Conservation (phyloP, 2,113 vertebrate species). For the Podarcis cretensis region DNA sequence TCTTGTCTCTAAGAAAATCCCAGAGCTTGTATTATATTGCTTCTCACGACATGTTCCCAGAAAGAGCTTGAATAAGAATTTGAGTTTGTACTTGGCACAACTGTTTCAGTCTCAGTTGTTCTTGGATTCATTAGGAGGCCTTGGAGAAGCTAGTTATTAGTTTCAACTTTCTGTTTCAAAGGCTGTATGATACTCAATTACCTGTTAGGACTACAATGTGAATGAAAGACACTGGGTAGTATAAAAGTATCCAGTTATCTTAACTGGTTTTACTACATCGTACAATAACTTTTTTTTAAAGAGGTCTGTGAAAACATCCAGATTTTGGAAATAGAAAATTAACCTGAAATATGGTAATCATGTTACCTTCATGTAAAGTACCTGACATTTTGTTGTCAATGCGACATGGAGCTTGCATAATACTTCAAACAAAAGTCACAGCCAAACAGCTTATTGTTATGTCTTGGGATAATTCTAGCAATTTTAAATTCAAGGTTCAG, state of each 20-base stretch:
- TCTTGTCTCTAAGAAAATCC: not conserved
- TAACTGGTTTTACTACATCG: not conserved
- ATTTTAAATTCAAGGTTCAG: constrained; percentile 12
- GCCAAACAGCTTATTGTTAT: not conserved
- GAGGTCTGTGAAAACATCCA: not conserved
- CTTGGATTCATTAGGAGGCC: not conserved
- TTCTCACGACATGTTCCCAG: not conserved
- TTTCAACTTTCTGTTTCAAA: not conserved
- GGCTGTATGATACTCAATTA: not conserved
- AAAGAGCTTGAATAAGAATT: not conserved
- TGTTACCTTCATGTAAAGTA: not conserved
- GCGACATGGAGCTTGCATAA: not conserved
- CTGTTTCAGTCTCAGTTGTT: not conserved
- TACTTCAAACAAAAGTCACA: not conserved
- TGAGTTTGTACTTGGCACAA: not conserved
- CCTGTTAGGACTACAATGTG: not conserved
- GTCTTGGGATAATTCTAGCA: not conserved
- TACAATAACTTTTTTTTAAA: not conserved
- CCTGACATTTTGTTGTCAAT: not conserved
- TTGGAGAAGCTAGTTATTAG: not conserved
- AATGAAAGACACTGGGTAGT: not conserved
- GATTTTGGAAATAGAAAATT: not conserved
- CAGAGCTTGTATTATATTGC: not conserved
- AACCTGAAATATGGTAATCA: not conserved
- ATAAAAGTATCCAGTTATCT: not conserved